Evolutionary conservation across 2,113 vertebrate species (phyloP), one percentile per base, ranked within the genome.

Genomic region (Platysternon megacephalum): DNA sequence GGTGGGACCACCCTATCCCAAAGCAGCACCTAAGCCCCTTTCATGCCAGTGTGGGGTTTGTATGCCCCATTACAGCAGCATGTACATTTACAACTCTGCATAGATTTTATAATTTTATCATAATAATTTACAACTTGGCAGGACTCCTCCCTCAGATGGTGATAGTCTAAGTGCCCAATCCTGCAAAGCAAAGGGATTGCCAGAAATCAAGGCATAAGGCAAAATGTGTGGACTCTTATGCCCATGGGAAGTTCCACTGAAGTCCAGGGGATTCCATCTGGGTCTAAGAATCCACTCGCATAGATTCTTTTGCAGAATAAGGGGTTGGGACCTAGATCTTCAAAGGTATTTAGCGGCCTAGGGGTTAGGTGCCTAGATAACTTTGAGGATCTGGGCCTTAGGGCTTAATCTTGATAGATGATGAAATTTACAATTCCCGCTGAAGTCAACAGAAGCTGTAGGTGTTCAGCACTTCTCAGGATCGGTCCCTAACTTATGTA

Each of bases 401-500:
- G 46, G 29, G 12, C 84, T 91, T 79, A 61, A 29, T 19, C 89
- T 55, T 80, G 65, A 46, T 86, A 88, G 87, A 53, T 86, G 87
- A 83, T 86, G 74, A 86, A 92, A 85, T 52, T 83, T 89, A 79
- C 29, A 94, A 74, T 61, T 81, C 86, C 93, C 2, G 85, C 90
- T 86, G 24, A 52, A 87, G 85, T 52, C 93, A 56, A 56, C 81
- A 85, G 80, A 58, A 97, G 82, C 82, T 49, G 28, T 13, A 86
- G 89, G 91, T 95, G 52, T 87, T 95, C 79, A 94, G 90, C 85
- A 0, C 87, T 93, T 91, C 86, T 61, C 74, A 89, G 88, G 89
- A 93, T 88, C 44, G 92, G 53, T 79, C 56, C 78, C 96, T 92
- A 90, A 91, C 92, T 97, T 94, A 48, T 84, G 85, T 92, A 88